These are phyloP conservation scores for Pteropus alecto DNA, from an alignment of 2,113 vertebrate species.

Conservation along the genomic window DNA sequence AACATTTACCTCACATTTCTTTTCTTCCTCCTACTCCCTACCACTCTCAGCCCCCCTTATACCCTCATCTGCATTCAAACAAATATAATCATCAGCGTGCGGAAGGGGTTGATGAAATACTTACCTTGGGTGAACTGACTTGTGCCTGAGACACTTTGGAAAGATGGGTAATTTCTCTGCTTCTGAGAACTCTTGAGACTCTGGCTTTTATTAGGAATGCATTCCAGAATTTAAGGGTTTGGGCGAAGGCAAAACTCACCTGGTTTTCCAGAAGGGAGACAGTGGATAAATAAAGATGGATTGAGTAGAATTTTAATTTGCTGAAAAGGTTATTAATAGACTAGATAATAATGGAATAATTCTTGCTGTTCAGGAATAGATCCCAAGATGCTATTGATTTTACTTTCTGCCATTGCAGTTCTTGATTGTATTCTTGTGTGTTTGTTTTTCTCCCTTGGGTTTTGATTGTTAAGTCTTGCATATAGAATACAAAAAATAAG, in stretches of 20 bases:
- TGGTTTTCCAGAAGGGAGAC: not conserved
- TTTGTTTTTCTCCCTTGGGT: not conserved
- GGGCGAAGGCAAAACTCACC: not conserved
- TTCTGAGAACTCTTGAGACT: constrained; percentile 7
- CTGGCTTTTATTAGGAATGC: not conserved
- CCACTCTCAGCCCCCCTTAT: not conserved
- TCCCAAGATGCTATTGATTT: not conserved
- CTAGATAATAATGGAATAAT: not conserved
- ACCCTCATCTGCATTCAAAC: not conserved
- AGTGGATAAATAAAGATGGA: not conserved
- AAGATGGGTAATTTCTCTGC: not conserved
- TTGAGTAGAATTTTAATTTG: constrained; percentile 4
- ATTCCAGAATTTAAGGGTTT: not conserved
- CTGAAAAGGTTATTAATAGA: not conserved
- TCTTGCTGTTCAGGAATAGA: not conserved
- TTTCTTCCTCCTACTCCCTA: not conserved
- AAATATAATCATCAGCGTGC: not conserved
- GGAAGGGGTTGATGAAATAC: not conserved
- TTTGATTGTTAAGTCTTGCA: not conserved
- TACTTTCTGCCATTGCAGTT: not conserved
- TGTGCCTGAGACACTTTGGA: not conserved
- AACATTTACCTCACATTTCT: not conserved
- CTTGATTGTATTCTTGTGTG: not conserved
- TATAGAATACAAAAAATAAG: not conserved
- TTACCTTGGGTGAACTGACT: constrained; percentile 17